Conservation (phyloP, 2,113 vertebrate species). For the Esox niger region DNA sequence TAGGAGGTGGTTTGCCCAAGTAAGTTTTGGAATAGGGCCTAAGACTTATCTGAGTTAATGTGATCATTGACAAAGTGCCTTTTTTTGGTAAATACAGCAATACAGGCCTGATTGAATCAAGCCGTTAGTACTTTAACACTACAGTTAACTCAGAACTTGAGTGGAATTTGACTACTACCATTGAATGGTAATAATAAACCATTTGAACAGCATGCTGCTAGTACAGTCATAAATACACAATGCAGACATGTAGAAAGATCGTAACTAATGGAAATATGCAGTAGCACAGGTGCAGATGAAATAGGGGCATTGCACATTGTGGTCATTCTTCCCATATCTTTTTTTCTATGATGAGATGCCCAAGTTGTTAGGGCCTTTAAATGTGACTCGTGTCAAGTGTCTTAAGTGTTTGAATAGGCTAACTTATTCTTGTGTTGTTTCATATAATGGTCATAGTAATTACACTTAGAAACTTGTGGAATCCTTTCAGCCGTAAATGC, state of each 20-base stretch:
- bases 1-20: too few species aligned
- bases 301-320: background rate
- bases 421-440: background rate
- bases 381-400: too few species aligned
- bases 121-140: constrained; percentile 39
- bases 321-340: too few species aligned
- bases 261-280: background rate
- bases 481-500: background rate
- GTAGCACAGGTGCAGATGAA: background rate
- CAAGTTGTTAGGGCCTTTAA: background rate
- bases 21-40: too few species aligned
- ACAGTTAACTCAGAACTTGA: constrained; percentile 28
- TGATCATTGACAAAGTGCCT: constrained; percentile 1
- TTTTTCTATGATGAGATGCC: background rate
- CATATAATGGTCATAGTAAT: background rate
- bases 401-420: background rate
- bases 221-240: background rate
- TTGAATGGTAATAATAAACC: constrained; percentile 25
- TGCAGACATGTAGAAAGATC: background rate
- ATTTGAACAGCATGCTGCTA: background rate
- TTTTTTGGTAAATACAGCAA: too few species aligned
- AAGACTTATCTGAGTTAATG: too few species aligned
- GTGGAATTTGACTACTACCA: constrained; percentile 22
- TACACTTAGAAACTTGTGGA: background rate
- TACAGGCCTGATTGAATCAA: too few species aligned